These are phyloP conservation scores for Cactoblastis cactorum DNA, from an alignment of 2,888 invertebrate species.

Conservation along the genomic window DNA sequence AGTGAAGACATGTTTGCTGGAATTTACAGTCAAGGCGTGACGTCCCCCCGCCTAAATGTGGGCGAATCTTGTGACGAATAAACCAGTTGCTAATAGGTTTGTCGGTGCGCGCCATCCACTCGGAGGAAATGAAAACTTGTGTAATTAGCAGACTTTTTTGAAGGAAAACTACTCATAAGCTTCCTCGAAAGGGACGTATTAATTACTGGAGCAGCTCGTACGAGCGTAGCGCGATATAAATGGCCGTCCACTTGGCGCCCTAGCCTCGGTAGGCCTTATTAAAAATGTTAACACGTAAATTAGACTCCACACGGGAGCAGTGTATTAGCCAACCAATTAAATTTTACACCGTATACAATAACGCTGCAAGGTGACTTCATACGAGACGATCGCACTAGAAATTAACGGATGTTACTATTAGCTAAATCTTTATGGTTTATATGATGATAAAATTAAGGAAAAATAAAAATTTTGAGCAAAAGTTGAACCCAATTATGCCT, in stretches of 20 bases:
- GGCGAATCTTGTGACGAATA: constrained; percentile 47
- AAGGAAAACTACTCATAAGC: constrained; percentile 78
- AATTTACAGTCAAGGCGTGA: constrained; percentile 65
- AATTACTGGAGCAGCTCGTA: constrained; percentile 73
- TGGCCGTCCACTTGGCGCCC: constrained; percentile 76
- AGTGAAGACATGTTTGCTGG: constrained; percentile 63
- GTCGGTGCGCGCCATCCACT: constrained; percentile 23
- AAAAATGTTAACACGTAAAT: constrained; percentile 79
- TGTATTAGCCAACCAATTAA: constrained; percentile 77
- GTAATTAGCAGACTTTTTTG: constrained; percentile 71
- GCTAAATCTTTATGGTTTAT: not conserved
- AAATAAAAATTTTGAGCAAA: constrained; percentile 23
- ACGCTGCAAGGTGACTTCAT: constrained; percentile 46
- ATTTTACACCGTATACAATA: constrained; percentile 63
- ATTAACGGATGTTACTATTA: not conserved
- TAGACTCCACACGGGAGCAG: constrained; percentile 59
- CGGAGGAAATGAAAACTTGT: constrained; percentile 43
- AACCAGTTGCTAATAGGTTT: constrained; percentile 42
- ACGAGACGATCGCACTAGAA: constrained; percentile 30
- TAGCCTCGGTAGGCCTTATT: constrained; percentile 71
- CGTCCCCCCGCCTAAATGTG: constrained; percentile 45
- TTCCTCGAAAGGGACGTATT: constrained; percentile 73
- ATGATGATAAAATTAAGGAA: not conserved
- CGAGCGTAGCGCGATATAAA: constrained; percentile 64
- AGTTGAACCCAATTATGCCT: constrained; percentile 56